A percentile compares a stretch with the other conserved stretches of the same genome.
phyloP scores from a whole-genome alignment of 2,797 vertebrate genomes.

The Melanotaenia maccullochi region DNA sequence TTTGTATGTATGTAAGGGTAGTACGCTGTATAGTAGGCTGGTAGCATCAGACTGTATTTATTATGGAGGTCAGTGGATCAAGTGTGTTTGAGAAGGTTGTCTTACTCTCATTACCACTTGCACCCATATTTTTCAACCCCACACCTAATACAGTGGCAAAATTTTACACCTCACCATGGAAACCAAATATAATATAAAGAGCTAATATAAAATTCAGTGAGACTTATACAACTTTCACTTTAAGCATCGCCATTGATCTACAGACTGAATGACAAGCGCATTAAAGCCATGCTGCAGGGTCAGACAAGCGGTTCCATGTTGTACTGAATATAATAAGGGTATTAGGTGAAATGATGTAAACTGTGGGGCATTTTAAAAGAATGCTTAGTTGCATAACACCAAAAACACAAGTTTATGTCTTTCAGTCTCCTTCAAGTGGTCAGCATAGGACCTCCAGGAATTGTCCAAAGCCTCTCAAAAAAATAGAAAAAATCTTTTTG shows the following conservation, averaged over 20 bases:
- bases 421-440: neutral
- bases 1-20: constrained; percentile 16
- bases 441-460: too few relatives aligned
- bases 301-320: neutral
- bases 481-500: too few relatives aligned
- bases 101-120: neutral
- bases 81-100: constrained; percentile 21
- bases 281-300: neutral
- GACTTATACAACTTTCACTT: neutral
- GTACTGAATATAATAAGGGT: neutral
- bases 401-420: neutral
- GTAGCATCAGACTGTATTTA: constrained; percentile 51
- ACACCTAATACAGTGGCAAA: too few relatives aligned
- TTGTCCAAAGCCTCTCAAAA: too few relatives aligned
- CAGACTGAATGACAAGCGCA: neutral
- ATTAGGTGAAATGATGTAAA: neutral
- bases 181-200: too few relatives aligned
- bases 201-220: neutral
- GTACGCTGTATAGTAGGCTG: constrained; percentile 51
- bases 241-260: neutral
- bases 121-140: neutral
- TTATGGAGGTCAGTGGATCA: constrained; percentile 58
- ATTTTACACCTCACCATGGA: too few relatives aligned
- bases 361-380: neutral
- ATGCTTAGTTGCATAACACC: too few relatives aligned